A percentile compares a stretch with the other conserved stretches of the same genome.
Evolutionary conservation across 2,888 invertebrate species (phyloP).

Genomic region (Drosophila meridiana): DNA sequence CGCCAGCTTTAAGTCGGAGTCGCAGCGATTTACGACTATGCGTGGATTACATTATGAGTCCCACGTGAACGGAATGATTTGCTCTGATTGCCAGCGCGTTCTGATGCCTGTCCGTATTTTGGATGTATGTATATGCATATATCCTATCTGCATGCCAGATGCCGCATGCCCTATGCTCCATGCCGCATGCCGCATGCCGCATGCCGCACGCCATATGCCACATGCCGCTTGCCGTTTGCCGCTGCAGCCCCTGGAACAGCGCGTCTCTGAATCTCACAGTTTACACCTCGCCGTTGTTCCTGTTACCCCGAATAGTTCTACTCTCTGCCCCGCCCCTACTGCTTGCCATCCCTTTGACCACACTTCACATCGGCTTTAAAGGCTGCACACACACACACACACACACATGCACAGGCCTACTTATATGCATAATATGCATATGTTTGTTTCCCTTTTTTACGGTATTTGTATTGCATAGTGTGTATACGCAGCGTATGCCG

Average conservation of each 20-base stretch:
- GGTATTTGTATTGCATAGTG: slow-evolving; percentile 56
- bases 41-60: slow-evolving; percentile 40
- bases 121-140: slow-evolving; percentile 1
- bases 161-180: slow-evolving; percentile 1
- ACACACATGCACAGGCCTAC: slow-evolving; percentile 12
- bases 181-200: neutral
- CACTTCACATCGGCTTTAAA: slow-evolving; percentile 6
- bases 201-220: neutral
- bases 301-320: neutral
- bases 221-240: neutral
- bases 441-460: slow-evolving; percentile 13
- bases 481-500: slow-evolving; percentile 61
- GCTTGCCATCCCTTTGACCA: slow-evolving; percentile 11
- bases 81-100: slow-evolving; percentile 36
- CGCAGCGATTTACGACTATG: slow-evolving; percentile 32
- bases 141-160: slow-evolving; percentile 7
- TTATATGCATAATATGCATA: slow-evolving; percentile 15
- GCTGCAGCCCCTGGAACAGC: slow-evolving; percentile 2
- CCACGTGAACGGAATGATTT: slow-evolving; percentile 41
- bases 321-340: neutral
- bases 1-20: neutral
- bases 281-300: slow-evolving; percentile 10
- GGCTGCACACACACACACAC: slow-evolving; percentile 18
- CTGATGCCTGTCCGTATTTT: slow-evolving; percentile 16
- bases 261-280: slow-evolving; percentile 30